Base-by-base conservation (phyloP, 1,140 invertebrate species). In the Papilio xuthus region DNA sequence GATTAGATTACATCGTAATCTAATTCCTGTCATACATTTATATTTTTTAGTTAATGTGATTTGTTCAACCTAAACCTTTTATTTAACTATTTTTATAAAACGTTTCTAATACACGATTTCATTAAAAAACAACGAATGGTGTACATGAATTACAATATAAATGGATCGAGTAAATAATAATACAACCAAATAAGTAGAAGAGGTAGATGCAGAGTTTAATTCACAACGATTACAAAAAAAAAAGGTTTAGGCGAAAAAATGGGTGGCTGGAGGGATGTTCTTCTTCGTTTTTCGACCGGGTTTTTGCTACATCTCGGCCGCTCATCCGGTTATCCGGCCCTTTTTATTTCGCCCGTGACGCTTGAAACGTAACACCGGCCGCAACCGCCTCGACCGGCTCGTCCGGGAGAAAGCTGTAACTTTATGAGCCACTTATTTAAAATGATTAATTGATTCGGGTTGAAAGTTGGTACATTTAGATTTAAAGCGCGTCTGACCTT, bases 391-490 rank as follows among this genome's bases (percentile, higher is more conserved):
- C 23, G 32, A 53, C 73, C 73, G 28, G 23, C 23, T 23, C 56
- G 56, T 26, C 56, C 56, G 23, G 56, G 56, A 60, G 56, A 60
- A 53, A 44, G 28, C 73, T 50, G 73, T 76, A 76, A 76, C 74
- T 76, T 76, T 60, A 60, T 41, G 73, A 60, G 74, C 53, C 32
- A 63, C 74, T 76, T 63, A 76, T 76, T 63, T 76, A 76, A 76
- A 76, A 76, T 76, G 74, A 76, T 76, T 76, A 63, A 76, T 76
- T 76, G 74, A 76, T 76, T 63, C 74, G 50, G 53, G 50, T 60
- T 41, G 74, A 76, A 76, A 76, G 53, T 76, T 76, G 74, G 53
- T 18, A 32, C 50, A 60, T 76, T 76, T 60, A 63, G 37, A 60
- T 76, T 75, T 56, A 53, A 42, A 56, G 28, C 73, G 47, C 32